Evolutionary conservation across 2,888 invertebrate species (phyloP).

Genomic region (Matsumyia berberina): DNA sequence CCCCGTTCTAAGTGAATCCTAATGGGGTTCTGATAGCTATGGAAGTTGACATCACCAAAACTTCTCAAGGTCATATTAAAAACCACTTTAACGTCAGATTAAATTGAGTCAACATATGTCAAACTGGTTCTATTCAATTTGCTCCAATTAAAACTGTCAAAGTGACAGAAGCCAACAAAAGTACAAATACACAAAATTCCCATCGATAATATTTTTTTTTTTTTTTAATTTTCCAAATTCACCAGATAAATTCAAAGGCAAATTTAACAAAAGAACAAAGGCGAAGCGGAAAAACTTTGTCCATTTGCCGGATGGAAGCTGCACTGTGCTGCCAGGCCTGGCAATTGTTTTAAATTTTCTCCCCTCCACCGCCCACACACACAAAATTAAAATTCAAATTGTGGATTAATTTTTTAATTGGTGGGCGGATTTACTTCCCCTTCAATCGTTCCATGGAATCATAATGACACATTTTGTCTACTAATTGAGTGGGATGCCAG

Average conservation of each 20-base stretch:
- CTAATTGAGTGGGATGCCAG: conserved; percentile 51
- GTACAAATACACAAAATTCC: conserved; percentile 2
- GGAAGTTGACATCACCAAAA: neutral
- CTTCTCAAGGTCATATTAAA: conserved; percentile 28
- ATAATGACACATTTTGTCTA: conserved; percentile 54
- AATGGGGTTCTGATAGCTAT: conserved; percentile 36
- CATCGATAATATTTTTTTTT: neutral
- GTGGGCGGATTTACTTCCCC: conserved; percentile 1
- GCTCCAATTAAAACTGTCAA: conserved; percentile 32
- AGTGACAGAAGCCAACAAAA: conserved; percentile 8
- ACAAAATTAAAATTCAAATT: conserved; percentile 40
- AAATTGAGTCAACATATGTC: conserved; percentile 34
- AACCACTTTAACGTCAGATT: conserved; percentile 22
- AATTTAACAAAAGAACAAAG: neutral
- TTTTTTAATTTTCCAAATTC: neutral
- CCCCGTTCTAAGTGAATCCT: conserved; percentile 20
- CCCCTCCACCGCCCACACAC: neutral
- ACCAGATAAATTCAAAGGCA: neutral
- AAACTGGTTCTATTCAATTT: conserved; percentile 14
- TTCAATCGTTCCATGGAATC: conserved; percentile 8
- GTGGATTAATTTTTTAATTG: conserved; percentile 54
- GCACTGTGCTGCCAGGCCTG: neutral
- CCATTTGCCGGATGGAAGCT: neutral
- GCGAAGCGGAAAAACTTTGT: neutral
- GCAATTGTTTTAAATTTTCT: conserved; percentile 37